Base-by-base conservation (phyloP, 1,140 invertebrate genomes). In the Hirudo medicinalis region DNA sequence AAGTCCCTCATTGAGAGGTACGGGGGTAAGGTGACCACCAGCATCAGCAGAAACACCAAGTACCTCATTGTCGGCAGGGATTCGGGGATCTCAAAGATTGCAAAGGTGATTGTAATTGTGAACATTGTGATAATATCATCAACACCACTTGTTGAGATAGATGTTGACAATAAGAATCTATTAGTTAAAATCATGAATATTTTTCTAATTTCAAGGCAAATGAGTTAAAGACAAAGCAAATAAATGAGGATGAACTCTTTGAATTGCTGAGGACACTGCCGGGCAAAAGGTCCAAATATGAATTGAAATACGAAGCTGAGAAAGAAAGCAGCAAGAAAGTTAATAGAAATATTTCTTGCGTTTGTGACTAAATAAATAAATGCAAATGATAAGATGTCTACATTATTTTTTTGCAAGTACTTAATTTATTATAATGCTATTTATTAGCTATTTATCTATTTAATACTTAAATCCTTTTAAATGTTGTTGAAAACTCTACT, bases 61-160 rank as follows among this genome's bases (percentile, higher is more conserved):
- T 93, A 92, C 81, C 75, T 95, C 0, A 83, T 96, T 2, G 85
- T 89, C 22, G 92, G 93, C 1, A 87, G 91, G 71, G 89, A 94
- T 73, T 82, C 90, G 67, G 92, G 93, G 0, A 88, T 88, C 54
- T 83, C 88, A 43, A 95, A 96, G 85, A 77, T 92, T 27, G 82
- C 85, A 0, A 93, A 94, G 81, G 83, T 83, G 69, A 60, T 67
- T 70, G 83, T 83, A 67, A 55, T 67, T 54, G 57, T 11, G 57
- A 63, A 25, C 19, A 20, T 63, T 20, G 57, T 13, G 11, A 13
- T 22, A 15, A 15, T 11, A 15, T 63, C 22, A n/a, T 63, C 29
- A 20, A 32, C 20, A 13, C 22, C 57, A 0, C 17, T 20, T 63
- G 57, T 25, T 63, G 22, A 32, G 13, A n/a, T n/a, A n/a, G n/a